These are phyloP conservation scores for Acanthurus leucopareius DNA, from an alignment of 2,797 vertebrate genomes.

Conservation along the genomic window DNA sequence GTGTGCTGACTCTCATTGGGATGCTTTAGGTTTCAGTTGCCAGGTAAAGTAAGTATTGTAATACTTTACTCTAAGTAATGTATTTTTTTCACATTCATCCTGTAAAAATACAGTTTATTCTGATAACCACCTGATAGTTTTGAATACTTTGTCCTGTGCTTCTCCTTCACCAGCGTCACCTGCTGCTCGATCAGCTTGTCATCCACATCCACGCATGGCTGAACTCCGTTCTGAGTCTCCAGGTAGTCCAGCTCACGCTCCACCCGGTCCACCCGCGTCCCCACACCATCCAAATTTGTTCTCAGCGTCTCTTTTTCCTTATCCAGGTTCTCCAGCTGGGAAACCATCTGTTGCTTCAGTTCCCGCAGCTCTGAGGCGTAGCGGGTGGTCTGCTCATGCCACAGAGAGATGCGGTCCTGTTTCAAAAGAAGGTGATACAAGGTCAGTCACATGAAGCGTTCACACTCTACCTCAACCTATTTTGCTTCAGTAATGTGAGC, in stretches of 20 bases:
- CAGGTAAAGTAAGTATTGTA: too few species aligned
- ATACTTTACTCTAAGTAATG: too few species aligned
- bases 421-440: conserved; percentile 17
- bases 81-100: too few species aligned
- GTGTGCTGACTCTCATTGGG: too few species aligned
- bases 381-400: conserved; percentile 95
- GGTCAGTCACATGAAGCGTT: background rate
- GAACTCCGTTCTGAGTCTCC: conserved; percentile 93
- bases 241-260: conserved; percentile 97
- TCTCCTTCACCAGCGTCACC: conserved; percentile 89
- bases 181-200: conserved; percentile 93
- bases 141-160: conserved; percentile 91
- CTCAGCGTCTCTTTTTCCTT: conserved; percentile 92
- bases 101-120: too few species aligned
- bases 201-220: conserved; percentile 94
- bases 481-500: background rate
- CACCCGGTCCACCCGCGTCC: conserved; percentile 91
- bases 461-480: background rate
- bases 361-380: conserved; percentile 95
- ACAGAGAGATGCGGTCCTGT: conserved; percentile 93
- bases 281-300: conserved; percentile 87
- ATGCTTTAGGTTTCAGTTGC: too few species aligned
- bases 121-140: conserved; percentile 89
- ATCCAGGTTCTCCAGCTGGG: conserved; percentile 92
- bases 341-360: conserved; percentile 96